A percentile compares a stretch with the other conserved stretches of the same genome.
These are phyloP conservation scores for Oconnorella tubifera DNA, from an alignment of 2,888 invertebrate genomes.

Conservation along the genomic window DNA sequence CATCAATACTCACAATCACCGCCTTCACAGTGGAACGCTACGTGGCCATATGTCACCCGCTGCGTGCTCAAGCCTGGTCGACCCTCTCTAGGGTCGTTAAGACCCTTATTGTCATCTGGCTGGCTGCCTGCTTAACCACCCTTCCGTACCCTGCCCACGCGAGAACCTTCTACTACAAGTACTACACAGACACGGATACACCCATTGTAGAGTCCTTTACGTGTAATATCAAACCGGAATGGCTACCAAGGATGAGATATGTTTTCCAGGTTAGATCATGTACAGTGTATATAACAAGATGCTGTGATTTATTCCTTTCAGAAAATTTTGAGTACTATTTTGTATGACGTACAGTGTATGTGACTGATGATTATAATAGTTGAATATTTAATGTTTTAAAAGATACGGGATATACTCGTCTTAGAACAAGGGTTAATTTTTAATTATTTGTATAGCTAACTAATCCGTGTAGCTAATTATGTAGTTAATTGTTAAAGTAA, in stretches of 20 bases:
- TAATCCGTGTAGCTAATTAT: too few species aligned
- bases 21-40: slow-evolving; percentile 85
- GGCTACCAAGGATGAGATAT: slow-evolving; percentile 41
- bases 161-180: slow-evolving; percentile 40
- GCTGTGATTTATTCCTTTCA: too few species aligned
- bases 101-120: slow-evolving; percentile 75
- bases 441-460: too few species aligned
- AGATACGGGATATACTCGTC: too few species aligned
- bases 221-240: slow-evolving; percentile 45
- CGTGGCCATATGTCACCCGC: slow-evolving; percentile 83
- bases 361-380: too few species aligned
- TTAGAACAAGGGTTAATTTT: too few species aligned
- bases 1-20: slow-evolving; percentile 84
- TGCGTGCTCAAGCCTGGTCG: slow-evolving; percentile 68
- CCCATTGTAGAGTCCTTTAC: slow-evolving; percentile 24
- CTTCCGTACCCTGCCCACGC: slow-evolving; percentile 50
- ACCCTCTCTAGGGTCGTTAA: slow-evolving; percentile 75
- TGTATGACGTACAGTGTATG: too few species aligned
- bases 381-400: too few species aligned
- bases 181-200: background rate
- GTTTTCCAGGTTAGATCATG: too few species aligned
- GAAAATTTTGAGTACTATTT: too few species aligned
- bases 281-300: too few species aligned
- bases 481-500: too few species aligned
- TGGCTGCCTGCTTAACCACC: slow-evolving; percentile 71